Base-by-base conservation (phyloP, 2,113 vertebrate species). In the Eleginops maclovinus region DNA sequence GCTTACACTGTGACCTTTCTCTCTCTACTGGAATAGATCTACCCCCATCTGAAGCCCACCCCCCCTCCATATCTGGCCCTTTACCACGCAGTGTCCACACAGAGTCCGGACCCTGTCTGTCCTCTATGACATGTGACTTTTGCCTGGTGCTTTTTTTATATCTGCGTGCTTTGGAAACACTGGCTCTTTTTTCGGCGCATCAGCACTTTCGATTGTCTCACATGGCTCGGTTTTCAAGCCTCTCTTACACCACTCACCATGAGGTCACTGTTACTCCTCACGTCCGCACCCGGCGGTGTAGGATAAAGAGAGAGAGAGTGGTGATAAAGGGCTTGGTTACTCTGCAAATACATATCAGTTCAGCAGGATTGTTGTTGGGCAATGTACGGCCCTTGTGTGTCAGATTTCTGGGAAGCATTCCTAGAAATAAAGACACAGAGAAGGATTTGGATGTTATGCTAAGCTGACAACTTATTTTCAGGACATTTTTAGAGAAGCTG, bases 1-100 rank as follows among this genome's bases (percentile, higher is more conserved):
- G 92, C 91, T 94, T 93, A 92, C 92, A 93, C 91, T 93, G 91
- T 93, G 92, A 95, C 93, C 94, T 94, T 94, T 94, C 90, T 93
- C 91, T 92, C 87, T 89, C 82, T 75, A 75, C 85, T 92, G 89
- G 91, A 92, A 93, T 86, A 90, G 89, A 90, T 71, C 63, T 80
- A 73, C 80, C 82, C 75, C 80, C 62, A 53, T 22, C 69, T 21
- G 47, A 75, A 67, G 53, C 74, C 70, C 22, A 31, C 60, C 28
- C 43, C 12, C 16, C 51, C 40, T 21, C 47, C 54, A 69, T 72
- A 67, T 71, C 83, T 56, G 67, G 62, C 81, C 75, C 63, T 74
- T 66, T 44, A 82, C 83, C 88, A 77, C 55, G 31, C 76, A 72
- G 58, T 55, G 62, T 71, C 85, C 86, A 56, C 58, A 22, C 21